Evolutionary conservation across 2,113 vertebrate genomes (phyloP).

Genomic region (Chauna torquata): DNA sequence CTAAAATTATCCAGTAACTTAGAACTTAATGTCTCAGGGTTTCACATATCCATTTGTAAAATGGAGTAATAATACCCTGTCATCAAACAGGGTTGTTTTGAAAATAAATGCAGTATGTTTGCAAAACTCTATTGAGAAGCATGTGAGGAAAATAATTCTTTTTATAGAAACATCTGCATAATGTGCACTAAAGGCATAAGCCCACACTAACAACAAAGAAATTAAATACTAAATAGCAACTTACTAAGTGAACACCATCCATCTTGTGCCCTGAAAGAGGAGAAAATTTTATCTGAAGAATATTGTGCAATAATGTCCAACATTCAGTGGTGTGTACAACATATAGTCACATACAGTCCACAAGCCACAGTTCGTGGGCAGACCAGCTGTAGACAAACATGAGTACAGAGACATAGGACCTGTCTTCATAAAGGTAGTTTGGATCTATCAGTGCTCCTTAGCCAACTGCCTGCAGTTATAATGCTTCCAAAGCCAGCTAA

Average conservation of each 20-base stretch:
- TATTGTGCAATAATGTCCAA: neutral
- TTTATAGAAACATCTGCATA: neutral
- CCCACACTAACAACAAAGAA: neutral
- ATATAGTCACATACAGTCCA: neutral
- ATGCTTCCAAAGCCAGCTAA: neutral
- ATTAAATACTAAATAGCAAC: neutral
- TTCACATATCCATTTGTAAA: neutral
- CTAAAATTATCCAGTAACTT: neutral
- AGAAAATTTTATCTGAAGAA: neutral
- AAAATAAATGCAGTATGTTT: constrained; percentile 4
- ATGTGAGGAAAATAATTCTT: neutral
- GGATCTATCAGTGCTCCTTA: neutral
- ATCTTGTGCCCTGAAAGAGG: neutral
- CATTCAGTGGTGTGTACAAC: neutral
- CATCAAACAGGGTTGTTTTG: neutral
- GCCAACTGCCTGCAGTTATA: neutral
- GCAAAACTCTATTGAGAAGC: neutral
- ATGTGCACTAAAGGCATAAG: neutral
- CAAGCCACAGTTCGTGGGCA: neutral
- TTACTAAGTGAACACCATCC: neutral
- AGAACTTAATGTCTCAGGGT: neutral
- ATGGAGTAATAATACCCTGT: neutral
- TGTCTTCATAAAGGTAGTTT: neutral
- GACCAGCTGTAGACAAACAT: neutral
- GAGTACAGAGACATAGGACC: neutral